Evolutionary conservation across 2,888 invertebrate genomes (phyloP).

Genomic region (Tricholauxania praeusta): DNA sequence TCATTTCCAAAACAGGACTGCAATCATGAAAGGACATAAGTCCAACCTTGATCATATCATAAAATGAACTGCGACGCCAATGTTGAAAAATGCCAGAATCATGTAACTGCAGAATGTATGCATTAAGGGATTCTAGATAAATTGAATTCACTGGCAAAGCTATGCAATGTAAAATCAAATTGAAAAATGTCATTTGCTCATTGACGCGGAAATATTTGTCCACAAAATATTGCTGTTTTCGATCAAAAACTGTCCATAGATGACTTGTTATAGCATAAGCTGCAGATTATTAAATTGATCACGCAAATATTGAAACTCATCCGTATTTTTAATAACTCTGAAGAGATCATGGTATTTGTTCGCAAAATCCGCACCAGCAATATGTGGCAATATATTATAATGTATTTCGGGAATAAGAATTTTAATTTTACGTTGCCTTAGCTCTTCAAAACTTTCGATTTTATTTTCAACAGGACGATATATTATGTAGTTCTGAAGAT

Average conservation of each 20-base stretch:
- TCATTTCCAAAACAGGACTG: neutral
- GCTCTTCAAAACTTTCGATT: too few relatives aligned
- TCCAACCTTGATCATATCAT: conserved; percentile 28
- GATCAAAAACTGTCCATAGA: conserved; percentile 17
- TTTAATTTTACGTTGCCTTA: too few relatives aligned
- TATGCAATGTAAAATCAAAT: conserved; percentile 7
- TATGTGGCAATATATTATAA: neutral
- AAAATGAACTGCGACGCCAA: conserved; percentile 24
- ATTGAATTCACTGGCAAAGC: conserved; percentile 27
- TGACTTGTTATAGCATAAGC: neutral
- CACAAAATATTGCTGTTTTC: conserved; percentile 21
- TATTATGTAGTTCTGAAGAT: conserved; percentile 1
- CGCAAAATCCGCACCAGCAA: neutral
- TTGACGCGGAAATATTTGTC: conserved; percentile 16
- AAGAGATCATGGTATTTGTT: conserved; percentile 1
- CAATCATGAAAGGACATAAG: conserved; percentile 19
- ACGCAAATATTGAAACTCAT: conserved; percentile 8
- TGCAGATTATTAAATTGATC: conserved; percentile 20
- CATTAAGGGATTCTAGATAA: conserved; percentile 19
- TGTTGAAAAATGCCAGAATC: conserved; percentile 20
- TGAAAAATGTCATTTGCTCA: neutral
- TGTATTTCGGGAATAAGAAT: too few relatives aligned
- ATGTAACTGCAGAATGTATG: conserved; percentile 10
- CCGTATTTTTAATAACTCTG: neutral
- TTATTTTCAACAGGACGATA: too few relatives aligned